phyloP scores from a whole-genome alignment of 2,888 invertebrate genomes.

The Brachycybe producta region DNA sequence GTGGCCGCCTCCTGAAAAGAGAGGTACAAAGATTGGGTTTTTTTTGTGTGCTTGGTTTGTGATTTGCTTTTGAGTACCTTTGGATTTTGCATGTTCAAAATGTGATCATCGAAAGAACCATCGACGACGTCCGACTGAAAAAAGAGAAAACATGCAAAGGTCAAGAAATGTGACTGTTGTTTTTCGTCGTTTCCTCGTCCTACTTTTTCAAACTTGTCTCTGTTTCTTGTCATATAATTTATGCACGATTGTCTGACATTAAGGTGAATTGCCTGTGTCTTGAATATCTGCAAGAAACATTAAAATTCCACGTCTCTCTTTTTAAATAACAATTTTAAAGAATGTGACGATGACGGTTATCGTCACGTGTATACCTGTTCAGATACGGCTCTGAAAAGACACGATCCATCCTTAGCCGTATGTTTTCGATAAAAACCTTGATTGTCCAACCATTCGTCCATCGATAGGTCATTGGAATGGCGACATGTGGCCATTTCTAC shows the following conservation, averaged over 20 bases:
- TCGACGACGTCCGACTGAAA: slow-evolving; percentile 43
- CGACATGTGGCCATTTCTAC: too few relatives aligned
- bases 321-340: not conserved
- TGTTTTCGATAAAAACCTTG: slow-evolving; percentile 74
- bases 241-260: slow-evolving; percentile 60
- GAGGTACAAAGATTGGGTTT: not conserved
- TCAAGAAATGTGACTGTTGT: not conserved
- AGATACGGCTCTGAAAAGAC: slow-evolving; percentile 73
- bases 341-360: not conserved
- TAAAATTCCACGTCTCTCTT: not conserved
- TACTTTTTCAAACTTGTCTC: slow-evolving; percentile 41
- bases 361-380: slow-evolving; percentile 48
- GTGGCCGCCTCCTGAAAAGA: slow-evolving; percentile 54
- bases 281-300: too few relatives aligned
- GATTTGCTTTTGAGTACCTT: slow-evolving; percentile 34
- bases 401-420: slow-evolving; percentile 74
- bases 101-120: slow-evolving; percentile 51
- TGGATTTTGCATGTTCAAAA: slow-evolving; percentile 53
- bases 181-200: not conserved
- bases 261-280: slow-evolving; percentile 56
- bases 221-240: slow-evolving; percentile 53
- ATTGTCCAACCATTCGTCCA: slow-evolving; percentile 65
- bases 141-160: not conserved
- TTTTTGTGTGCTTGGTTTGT: not conserved
- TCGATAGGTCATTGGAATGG: too few relatives aligned